A percentile compares a stretch with the other conserved stretches of the same genome.
phyloP scores from a whole-genome alignment of 1,140 invertebrate species.

The Drosophila parvula region DNA sequence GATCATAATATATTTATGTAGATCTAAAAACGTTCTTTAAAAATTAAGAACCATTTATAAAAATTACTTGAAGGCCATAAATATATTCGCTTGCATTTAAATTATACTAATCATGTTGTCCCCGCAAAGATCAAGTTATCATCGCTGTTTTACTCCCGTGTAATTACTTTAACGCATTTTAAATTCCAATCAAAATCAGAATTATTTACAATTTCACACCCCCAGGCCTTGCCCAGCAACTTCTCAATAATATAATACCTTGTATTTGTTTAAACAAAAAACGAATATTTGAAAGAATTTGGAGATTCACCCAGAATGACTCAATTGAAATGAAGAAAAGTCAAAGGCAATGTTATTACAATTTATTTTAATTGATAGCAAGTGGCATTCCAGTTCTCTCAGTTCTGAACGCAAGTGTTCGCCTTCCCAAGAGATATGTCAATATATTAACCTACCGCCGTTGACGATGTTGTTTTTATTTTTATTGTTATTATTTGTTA shows the following conservation, averaged over 20 bases:
- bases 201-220: conserved; percentile 12
- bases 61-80: no score
- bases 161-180: conserved; percentile 9
- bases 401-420: conserved; percentile 59
- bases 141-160: not conserved
- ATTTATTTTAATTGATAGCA: conserved; percentile 76
- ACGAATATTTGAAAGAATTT: not conserved
- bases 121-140: conserved; percentile 8
- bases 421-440: conserved; percentile 64
- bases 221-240: not conserved
- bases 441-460: conserved; percentile 2
- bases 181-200: not conserved
- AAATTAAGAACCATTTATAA: no score
- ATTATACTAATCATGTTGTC: not conserved
- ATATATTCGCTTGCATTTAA: no score
- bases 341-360: conserved; percentile 60
- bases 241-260: conserved; percentile 3
- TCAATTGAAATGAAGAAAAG: conserved; percentile 51
- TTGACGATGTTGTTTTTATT: conserved; percentile 1
- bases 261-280: conserved; percentile 10
- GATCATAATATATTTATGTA: not conserved
- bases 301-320: conserved; percentile 37
- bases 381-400: conserved; percentile 41
- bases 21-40: not conserved
- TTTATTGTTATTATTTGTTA: conserved; percentile 31